Conservation (phyloP, 2,113 vertebrate species). For the Anser brachyrhynchus region DNA sequence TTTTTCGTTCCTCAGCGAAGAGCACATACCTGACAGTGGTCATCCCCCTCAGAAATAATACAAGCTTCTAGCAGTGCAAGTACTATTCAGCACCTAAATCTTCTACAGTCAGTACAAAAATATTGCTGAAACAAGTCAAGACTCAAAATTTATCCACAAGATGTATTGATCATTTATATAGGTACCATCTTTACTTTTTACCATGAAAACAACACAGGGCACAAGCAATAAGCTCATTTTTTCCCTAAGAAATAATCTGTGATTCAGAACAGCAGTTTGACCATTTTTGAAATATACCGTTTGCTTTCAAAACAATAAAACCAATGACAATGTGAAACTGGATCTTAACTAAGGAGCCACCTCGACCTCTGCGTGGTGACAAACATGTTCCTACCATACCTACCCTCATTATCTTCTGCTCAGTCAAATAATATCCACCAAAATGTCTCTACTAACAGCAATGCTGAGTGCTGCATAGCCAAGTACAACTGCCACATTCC, state of each 20-base stretch:
- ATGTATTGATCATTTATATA: not conserved
- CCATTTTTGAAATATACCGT: not conserved
- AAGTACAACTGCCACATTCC: not conserved
- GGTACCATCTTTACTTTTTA: not conserved
- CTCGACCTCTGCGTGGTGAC: accelerated
- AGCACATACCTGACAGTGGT: not conserved
- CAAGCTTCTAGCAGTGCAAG: not conserved
- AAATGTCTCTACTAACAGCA: not conserved
- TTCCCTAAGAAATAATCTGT: not conserved
- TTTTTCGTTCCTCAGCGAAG: not conserved
- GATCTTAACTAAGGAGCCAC: not conserved
- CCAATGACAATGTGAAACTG: not conserved
- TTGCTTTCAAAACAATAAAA: not conserved
- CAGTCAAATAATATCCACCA: not conserved
- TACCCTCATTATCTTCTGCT: not conserved
- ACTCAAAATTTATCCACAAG: not conserved
- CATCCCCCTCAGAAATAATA: not conserved
- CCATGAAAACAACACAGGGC: not conserved
- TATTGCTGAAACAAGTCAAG: not conserved
- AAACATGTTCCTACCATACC: accelerated
- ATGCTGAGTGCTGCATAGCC: accelerated
- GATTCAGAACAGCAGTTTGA: not conserved
- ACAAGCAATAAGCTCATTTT: not conserved
- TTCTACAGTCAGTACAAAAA: not conserved
- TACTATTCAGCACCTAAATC: not conserved